Conservation (phyloP, 2,113 vertebrate genomes). For the Ceyx melanurus region DNA sequence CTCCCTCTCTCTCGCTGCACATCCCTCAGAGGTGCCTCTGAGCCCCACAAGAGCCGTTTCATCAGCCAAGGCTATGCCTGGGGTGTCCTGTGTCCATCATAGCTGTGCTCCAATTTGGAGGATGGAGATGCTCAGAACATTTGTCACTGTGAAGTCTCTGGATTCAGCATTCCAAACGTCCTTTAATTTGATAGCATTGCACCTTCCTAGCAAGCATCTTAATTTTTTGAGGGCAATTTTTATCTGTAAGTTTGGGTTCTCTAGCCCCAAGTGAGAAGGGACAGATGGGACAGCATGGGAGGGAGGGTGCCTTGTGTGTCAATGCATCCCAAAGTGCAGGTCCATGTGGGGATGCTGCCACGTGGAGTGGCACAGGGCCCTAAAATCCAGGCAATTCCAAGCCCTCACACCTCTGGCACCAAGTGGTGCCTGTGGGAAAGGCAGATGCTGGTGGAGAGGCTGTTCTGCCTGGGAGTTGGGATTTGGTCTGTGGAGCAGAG, state of each 20-base stretch:
- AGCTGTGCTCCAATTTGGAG: accelerated
- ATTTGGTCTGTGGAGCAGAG: neutral
- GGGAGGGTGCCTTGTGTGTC: accelerated
- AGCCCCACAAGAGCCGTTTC: neutral
- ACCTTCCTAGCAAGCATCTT: neutral
- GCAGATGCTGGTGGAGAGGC: neutral
- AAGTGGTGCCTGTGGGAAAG: accelerated
- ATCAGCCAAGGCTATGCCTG: neutral
- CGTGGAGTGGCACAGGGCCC: neutral
- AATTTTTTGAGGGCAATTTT: neutral
- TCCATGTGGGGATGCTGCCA: neutral
- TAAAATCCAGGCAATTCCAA: neutral
- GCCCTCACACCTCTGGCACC: accelerated
- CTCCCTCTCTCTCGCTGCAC: neutral
- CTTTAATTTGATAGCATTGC: neutral
- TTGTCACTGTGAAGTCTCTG: neutral
- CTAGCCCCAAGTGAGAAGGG: neutral
- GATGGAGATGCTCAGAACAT: neutral
- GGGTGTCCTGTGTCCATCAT: neutral
- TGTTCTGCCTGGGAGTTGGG: neutral
- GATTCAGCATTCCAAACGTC: neutral
- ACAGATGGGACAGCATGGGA: neutral
- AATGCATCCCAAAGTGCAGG: accelerated
- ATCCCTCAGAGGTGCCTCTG: accelerated
- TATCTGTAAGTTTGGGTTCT: accelerated